Evolutionary conservation across 2,797 vertebrate species (phyloP), one percentile per base, ranked within the genome.

Genomic region (Gymnoscopelus braueri): DNA sequence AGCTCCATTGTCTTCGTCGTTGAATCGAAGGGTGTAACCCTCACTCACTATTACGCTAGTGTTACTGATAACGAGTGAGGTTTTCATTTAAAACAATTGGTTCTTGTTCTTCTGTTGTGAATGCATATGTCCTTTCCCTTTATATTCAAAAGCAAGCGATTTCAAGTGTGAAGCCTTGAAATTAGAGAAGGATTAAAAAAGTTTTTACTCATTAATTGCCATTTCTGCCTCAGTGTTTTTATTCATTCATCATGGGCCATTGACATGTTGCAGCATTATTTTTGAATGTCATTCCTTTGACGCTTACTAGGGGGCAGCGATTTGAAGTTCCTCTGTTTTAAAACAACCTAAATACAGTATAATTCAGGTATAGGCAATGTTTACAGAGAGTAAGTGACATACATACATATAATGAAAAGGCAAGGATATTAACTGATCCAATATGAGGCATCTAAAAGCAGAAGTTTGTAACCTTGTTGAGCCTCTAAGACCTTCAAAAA

Each of bases 111-210:
- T 44, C 74, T 84, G 75, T 87, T 74, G 79, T 92, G 74, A 91
- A 86, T 84, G 78, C 85, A 78, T 70, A 65, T 71, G 61, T 65
- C 75, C 69, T 70, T 67, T 15, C 69, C 19, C 80, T 79, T 63
- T 53, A 12, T 61, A 63, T 63, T 73, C 23, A 63, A 75, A 82
- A 66, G 47, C 74, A 77, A 81, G 70, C 69, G 63, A 74, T 81
- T 85, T 86, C 79, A 88, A 91, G 77, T 85, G 88, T 91, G 82
- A 91, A 89, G 83, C 73, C 80, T 88, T 86, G 78, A 71, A 71
- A 79, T 70, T 79, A 65, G 61, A 84, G 53, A 71, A 83, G 52
- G 23, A 90, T 84, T 85, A 85, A 88, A 84, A 65, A 15, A 35
- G 39, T 24, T 70, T 59, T 60, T 58, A 86, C 77, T 81, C 51